Evolutionary conservation across 2,797 vertebrate species (phyloP).

Genomic region (Pyrocephalus nanus): DNA sequence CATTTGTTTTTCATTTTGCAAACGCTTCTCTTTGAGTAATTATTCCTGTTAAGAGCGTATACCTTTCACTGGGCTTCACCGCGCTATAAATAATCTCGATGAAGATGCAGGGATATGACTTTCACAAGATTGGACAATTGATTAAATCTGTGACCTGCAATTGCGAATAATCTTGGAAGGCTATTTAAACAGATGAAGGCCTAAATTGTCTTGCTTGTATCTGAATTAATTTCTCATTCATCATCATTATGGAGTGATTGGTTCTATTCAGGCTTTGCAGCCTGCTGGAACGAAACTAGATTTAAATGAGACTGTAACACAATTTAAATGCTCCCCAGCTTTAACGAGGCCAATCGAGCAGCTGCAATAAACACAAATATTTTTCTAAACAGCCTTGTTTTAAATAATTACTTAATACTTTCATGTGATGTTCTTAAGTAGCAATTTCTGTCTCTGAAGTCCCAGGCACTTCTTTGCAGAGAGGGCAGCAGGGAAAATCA

Average conservation of each 20-base stretch:
- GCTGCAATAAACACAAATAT: constrained; percentile 91
- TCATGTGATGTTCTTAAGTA: constrained; percentile 77
- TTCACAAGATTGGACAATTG: constrained; percentile 95
- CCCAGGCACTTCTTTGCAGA: constrained; percentile 53
- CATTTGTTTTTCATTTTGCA: constrained; percentile 80
- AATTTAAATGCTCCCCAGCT: constrained; percentile 88
- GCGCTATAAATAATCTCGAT: constrained; percentile 95
- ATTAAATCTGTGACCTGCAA: constrained; percentile 98
- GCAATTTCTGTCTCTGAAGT: constrained; percentile 71
- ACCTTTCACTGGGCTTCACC: constrained; percentile 78
- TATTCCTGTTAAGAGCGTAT: constrained; percentile 76
- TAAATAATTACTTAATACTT: constrained; percentile 85
- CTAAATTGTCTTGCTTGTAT: constrained; percentile 98
- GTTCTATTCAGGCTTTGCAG: constrained; percentile 90
- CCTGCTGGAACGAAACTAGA: constrained; percentile 86
- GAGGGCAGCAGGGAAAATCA: constrained; percentile 30
- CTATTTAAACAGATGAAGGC: constrained; percentile 99
- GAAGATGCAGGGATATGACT: constrained; percentile 94
- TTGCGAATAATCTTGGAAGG: constrained; percentile 97
- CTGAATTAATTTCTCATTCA: constrained; percentile 99
- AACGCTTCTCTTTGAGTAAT: constrained; percentile 79
- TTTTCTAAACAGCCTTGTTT: constrained; percentile 81
- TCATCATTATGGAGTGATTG: constrained; percentile 98
- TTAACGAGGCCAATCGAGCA: constrained; percentile 86
- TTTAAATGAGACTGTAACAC: constrained; percentile 97